A percentile compares a stretch with the other conserved stretches of the same genome.
Conservation (phyloP, 2,797 vertebrate species). For the Miichthys miiuy region DNA sequence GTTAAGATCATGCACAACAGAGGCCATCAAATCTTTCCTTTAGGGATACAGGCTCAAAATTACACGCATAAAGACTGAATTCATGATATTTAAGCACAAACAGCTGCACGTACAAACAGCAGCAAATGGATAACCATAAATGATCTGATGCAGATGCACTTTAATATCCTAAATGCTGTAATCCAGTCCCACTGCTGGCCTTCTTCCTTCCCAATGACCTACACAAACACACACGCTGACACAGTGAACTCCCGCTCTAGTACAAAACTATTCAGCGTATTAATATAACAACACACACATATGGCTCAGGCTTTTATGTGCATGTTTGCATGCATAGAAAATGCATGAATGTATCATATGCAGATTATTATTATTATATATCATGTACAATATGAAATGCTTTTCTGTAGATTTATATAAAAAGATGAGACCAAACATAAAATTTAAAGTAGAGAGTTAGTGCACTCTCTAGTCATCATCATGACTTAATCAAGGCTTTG, state of each 20-base stretch:
- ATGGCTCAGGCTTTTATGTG: conserved; percentile 10
- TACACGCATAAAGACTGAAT: not conserved
- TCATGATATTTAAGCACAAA: not conserved
- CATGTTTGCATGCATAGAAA: conserved; percentile 26
- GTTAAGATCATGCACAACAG: not conserved
- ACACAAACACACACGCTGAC: conserved; percentile 17
- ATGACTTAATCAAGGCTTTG: conserved; percentile 20
- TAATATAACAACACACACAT: conserved; percentile 35
- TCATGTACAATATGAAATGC: conserved; percentile 7
- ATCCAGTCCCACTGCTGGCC: conserved; percentile 68
- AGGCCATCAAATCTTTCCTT: too few relatives aligned
- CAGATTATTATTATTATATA: too few relatives aligned
- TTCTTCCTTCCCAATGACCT: conserved; percentile 19
- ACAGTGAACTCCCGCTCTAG: conserved; percentile 10
- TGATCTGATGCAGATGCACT: conserved; percentile 44
- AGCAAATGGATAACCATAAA: conserved; percentile 18
- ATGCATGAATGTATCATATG: not conserved
- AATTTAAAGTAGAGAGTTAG: conserved; percentile 14
- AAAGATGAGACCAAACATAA: not conserved
- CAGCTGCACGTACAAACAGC: conserved; percentile 32
- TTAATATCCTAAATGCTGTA: conserved; percentile 76
- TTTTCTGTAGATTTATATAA: not conserved
- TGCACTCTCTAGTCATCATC: conserved; percentile 8
- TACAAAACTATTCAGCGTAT: conserved; percentile 42
- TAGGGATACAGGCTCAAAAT: not conserved